Conservation (phyloP, 2,797 vertebrate genomes). For the Danio albolineatus region DNA sequence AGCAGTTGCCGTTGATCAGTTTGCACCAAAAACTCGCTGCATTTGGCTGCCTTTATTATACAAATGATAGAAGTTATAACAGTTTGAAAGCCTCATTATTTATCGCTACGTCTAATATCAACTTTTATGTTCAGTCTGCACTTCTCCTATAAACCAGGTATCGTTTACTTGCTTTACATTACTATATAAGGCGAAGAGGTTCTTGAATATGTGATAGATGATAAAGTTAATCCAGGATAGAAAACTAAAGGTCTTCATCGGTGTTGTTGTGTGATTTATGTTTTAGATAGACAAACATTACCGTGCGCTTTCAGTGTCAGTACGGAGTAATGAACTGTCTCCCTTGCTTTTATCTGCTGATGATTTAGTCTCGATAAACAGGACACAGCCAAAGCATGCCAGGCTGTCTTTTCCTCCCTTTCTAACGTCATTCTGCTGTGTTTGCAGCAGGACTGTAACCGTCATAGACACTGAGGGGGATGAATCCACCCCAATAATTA, state of each 20-base stretch:
- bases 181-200: constrained; percentile 16
- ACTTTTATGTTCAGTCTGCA: not conserved
- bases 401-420: not conserved
- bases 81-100: constrained; percentile 29
- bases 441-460: not conserved
- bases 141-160: not conserved
- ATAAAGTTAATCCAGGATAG: constrained; percentile 23
- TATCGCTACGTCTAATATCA: constrained; percentile 5
- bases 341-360: constrained; percentile 10
- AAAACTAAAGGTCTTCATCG: not conserved
- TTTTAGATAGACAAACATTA: constrained; percentile 23
- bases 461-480: no score
- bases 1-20: not conserved
- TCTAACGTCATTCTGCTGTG: not conserved
- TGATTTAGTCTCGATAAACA: constrained; percentile 17
- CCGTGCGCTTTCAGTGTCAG: not conserved
- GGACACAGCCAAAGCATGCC: not conserved
- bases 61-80: not conserved
- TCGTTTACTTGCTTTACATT: not conserved
- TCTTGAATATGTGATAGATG: constrained; percentile 21
- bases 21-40: not conserved
- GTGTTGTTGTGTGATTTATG: constrained; percentile 10
- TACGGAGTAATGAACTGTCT: constrained; percentile 9
- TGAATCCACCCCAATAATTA: no score
- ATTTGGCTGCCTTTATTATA: not conserved